These are phyloP conservation scores for Littorina saxatilis DNA, from an alignment of 1,140 invertebrate species.

Conservation along the genomic window DNA sequence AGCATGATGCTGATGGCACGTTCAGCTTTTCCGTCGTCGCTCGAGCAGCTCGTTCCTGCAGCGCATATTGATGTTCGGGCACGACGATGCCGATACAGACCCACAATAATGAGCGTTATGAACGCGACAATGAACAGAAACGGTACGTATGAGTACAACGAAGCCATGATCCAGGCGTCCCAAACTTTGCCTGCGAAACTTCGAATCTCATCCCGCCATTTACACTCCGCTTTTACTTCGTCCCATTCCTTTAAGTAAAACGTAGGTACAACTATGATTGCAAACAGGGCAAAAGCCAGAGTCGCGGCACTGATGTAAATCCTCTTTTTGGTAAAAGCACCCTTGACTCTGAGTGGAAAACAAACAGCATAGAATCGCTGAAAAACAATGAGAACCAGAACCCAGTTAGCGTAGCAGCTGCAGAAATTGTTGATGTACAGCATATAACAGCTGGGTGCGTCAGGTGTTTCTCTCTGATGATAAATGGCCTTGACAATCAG, in stretches of 20 bases:
- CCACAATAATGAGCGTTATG: conserved; percentile 38
- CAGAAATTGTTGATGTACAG: conserved; percentile 8
- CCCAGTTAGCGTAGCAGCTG: conserved; percentile 56
- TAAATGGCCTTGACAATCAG: conserved; percentile 57
- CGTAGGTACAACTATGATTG: conserved; percentile 38
- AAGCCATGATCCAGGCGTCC: conserved; percentile 36
- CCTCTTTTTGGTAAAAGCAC: conserved; percentile 51
- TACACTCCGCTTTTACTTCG: neutral
- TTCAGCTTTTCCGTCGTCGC: neutral
- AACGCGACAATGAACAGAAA: conserved; percentile 31
- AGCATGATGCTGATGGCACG: conserved; percentile 41
- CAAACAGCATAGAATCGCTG: conserved; percentile 62
- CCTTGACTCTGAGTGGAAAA: conserved; percentile 54
- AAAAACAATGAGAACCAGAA: conserved; percentile 59
- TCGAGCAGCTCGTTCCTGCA: neutral
- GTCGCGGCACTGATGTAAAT: conserved; percentile 37
- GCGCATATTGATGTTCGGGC: neutral
- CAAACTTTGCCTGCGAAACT: conserved; percentile 17
- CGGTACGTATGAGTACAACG: conserved; percentile 30
- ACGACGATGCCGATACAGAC: conserved; percentile 4
- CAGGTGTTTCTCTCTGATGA: conserved; percentile 46
- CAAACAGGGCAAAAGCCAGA: conserved; percentile 38
- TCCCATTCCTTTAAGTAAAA: conserved; percentile 16
- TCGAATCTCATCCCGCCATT: neutral
- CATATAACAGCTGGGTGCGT: conserved; percentile 49